A percentile compares a stretch with the other conserved stretches of the same genome.
Evolutionary conservation across 2,797 vertebrate species (phyloP).

Genomic region (Chelon labrosus): DNA sequence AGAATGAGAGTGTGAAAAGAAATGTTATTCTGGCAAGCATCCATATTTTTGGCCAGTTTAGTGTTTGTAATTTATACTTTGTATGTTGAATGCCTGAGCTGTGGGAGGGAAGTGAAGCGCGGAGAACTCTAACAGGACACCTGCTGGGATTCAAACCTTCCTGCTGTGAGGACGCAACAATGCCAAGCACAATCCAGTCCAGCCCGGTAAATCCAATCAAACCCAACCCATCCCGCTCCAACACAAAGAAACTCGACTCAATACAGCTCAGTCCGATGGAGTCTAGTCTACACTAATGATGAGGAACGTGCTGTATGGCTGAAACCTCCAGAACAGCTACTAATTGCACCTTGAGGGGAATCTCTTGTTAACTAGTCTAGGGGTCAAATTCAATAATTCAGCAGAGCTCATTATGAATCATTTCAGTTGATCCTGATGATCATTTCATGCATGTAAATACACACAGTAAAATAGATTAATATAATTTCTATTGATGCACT

Average conservation of each 20-base stretch:
- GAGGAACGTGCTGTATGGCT: neutral
- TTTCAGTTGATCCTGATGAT: constrained; percentile 7
- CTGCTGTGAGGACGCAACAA: constrained; percentile 1
- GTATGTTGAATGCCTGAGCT: neutral
- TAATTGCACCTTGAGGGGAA: neutral
- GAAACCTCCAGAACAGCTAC: neutral
- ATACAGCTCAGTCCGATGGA: constrained; percentile 11
- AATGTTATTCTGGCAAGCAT: neutral
- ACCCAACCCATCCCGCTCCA: constrained; percentile 10
- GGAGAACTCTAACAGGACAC: neutral
- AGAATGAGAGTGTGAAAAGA: neutral
- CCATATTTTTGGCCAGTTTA: neutral
- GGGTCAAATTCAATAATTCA: neutral
- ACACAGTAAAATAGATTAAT: neutral
- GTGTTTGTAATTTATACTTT: constrained; percentile 14
- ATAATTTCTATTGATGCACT: constrained; percentile 8
- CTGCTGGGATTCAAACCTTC: constrained; percentile 5
- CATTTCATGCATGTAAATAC: constrained; percentile 6
- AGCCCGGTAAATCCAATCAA: constrained; percentile 30
- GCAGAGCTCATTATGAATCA: neutral
- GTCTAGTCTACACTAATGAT: constrained; percentile 23
- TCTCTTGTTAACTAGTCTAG: neutral
- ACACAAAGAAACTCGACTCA: constrained; percentile 21
- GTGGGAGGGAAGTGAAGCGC: neutral
- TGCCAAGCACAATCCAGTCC: constrained; percentile 5